Base-by-base conservation (phyloP, 2,113 vertebrate genomes). In the Rousettus leschenaultii region DNA sequence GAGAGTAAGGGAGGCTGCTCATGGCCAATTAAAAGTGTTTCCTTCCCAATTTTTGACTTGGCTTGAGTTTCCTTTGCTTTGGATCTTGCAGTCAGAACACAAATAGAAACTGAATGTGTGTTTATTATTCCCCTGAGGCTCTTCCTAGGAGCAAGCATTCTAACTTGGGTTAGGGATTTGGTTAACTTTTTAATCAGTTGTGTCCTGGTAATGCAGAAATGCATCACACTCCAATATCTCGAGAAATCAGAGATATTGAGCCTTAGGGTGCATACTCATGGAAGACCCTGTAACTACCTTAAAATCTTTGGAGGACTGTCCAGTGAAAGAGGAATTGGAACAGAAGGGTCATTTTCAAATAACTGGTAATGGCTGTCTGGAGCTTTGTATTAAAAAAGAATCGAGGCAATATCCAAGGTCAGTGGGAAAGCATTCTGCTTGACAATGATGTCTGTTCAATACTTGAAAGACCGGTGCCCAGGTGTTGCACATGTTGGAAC, bases 141-240 rank as follows among this genome's bases (percentile, higher is more conserved):
- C 55, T 85, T 94, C 63, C 83, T 86, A 78, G 53, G 93, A 48
- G 53, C 86, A 63, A 91, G 77, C 13, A 12, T 77, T 91, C 65
- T 90, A 70, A 85, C 24, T 88, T 38, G 78, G 77, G 55, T 48
- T 65, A 43, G 66, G 5, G n/a, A 70, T 65, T 92, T 71, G 71
- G 89, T 84, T 96, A 92, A 61, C 75, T 94, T 93, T 91, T 89
- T 85, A 85, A 82, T 90, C 18, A 74, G 65, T 24, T 91, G 43
- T 94, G 86, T 90, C 77, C 51, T 82, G 48, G 89, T 73, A 51
- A 93, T 89, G 55, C n/a, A n/a, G n/a, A n/a, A n/a, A n/a, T n/a
- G n/a, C n/a, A n/a, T n/a, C n/a, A n/a, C n/a, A n/a, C n/a, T n/a
- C n/a, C n/a, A n/a, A n/a, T n/a, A n/a, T n/a, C 59, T 66, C 61